Conservation (phyloP, 2,888 invertebrate species). For the Crepidodera aurea region DNA sequence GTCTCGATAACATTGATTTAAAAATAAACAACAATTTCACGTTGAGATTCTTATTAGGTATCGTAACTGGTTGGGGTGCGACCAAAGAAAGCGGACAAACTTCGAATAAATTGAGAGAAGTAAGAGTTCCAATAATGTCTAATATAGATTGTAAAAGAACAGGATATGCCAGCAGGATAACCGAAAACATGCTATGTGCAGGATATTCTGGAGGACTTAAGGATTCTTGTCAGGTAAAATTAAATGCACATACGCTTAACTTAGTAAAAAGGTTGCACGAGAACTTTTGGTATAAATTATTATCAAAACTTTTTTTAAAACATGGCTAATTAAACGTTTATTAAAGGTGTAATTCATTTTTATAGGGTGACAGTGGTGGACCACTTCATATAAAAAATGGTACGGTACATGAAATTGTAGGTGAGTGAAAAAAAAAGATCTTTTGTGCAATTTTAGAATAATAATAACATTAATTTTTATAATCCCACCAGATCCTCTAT, state of each 20-base stretch:
- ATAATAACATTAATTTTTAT: no score
- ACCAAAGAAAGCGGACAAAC: conserved; percentile 74
- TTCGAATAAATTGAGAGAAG: conserved; percentile 77
- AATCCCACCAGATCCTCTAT: no score
- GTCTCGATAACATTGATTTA: no score
- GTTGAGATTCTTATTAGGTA: no score
- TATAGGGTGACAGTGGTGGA: conserved; percentile 80
- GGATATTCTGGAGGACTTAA: conserved; percentile 75
- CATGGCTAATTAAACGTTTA: no score
- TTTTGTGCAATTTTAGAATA: no score
- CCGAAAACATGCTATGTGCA: conserved; percentile 69
- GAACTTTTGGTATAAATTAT: no score
- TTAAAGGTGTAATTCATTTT: conserved; percentile 30
- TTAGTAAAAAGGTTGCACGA: no score
- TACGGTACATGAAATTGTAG: conserved; percentile 66
- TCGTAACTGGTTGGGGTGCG: conserved; percentile 85
- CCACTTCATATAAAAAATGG: conserved; percentile 72
- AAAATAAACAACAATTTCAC: no score
- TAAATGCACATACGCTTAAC: no score
- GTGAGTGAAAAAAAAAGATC: conserved; percentile 58
- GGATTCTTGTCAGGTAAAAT: conserved; percentile 78
- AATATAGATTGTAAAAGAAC: conserved; percentile 72
- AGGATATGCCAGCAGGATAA: conserved; percentile 73
- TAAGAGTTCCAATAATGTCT: conserved; percentile 75
- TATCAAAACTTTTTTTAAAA: no score